phyloP scores from a whole-genome alignment of 1,140 invertebrate species.

The Sycobia sp. region DNA sequence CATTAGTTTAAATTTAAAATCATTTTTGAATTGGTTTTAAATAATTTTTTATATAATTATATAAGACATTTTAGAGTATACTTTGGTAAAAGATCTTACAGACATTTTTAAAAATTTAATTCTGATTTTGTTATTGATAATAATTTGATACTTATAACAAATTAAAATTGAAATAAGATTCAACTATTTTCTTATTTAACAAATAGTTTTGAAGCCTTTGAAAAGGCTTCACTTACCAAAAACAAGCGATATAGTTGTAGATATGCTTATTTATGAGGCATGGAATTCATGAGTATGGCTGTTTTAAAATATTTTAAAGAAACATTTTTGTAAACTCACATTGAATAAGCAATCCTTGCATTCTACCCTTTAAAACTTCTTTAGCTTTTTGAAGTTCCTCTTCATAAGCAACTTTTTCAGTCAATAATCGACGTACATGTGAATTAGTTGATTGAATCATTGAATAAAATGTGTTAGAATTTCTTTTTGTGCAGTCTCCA shows the following conservation, averaged over 20 bases:
- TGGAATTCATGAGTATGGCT: slow-evolving; percentile 19
- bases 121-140: slow-evolving; percentile 24
- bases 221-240: slow-evolving; percentile 50
- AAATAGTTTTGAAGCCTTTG: slow-evolving; percentile 25
- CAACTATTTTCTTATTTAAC: background rate
- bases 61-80: slow-evolving; percentile 1
- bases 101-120: slow-evolving; percentile 13
- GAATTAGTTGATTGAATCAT: slow-evolving; percentile 94
- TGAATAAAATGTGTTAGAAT: slow-evolving; percentile 88
- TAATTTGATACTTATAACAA: slow-evolving; percentile 16
- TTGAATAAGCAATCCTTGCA: slow-evolving; percentile 79
- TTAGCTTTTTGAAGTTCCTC: slow-evolving; percentile 84
- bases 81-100: slow-evolving; percentile 26
- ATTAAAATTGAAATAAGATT: slow-evolving; percentile 9
- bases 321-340: slow-evolving; percentile 71
- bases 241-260: slow-evolving; percentile 49
- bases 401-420: slow-evolving; percentile 83
- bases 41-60: no score
- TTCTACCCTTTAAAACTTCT: slow-evolving; percentile 78
- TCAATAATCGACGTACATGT: slow-evolving; percentile 81
- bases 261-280: slow-evolving; percentile 44
- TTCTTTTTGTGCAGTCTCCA: slow-evolving; percentile 88
- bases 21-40: no score
- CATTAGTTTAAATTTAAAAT: no score
- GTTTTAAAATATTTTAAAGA: slow-evolving; percentile 34